These are phyloP conservation scores for Engraulis encrasicolus DNA, from an alignment of 2,113 vertebrate species.

Conservation along the genomic window DNA sequence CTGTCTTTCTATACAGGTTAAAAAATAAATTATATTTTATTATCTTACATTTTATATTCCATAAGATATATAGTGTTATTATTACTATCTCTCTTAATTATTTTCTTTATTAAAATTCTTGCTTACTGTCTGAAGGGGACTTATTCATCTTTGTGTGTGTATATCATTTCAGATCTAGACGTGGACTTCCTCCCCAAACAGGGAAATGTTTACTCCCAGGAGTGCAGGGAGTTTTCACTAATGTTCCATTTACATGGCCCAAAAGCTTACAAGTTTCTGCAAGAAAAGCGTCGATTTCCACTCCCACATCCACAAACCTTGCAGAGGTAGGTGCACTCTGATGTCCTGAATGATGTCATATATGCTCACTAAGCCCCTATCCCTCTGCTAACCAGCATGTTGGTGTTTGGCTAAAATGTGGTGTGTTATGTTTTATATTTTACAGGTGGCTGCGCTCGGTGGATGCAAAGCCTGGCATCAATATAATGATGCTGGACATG, in stretches of 20 bases:
- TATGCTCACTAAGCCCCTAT: too few relatives aligned
- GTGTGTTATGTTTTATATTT: too few relatives aligned
- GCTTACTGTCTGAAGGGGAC: neutral
- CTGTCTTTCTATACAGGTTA: constrained; percentile 45
- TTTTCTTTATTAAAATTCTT: neutral
- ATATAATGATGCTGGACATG: constrained; percentile 23
- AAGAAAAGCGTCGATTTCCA: constrained; percentile 36
- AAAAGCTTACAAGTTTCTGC: constrained; percentile 43
- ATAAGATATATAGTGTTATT: too few relatives aligned
- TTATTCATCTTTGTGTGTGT: neutral
- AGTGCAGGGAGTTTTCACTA: constrained; percentile 46
- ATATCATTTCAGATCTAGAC: constrained; percentile 41
- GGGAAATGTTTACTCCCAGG: constrained; percentile 44
- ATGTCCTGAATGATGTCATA: neutral
- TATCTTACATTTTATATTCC: too few relatives aligned
- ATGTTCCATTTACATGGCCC: constrained; percentile 49
- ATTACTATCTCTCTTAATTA: neutral
- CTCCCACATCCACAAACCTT: constrained; percentile 24
- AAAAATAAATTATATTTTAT: neutral
- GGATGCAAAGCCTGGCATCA: constrained; percentile 39
- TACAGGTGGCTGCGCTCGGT: constrained; percentile 42
- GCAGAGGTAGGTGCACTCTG: neutral
- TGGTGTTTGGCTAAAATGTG: too few relatives aligned
- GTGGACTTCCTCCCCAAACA: constrained; percentile 44
- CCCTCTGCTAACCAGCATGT: constrained; percentile 4